Conservation (phyloP, 2,888 invertebrate genomes). For the Eupithecia centaureata region DNA sequence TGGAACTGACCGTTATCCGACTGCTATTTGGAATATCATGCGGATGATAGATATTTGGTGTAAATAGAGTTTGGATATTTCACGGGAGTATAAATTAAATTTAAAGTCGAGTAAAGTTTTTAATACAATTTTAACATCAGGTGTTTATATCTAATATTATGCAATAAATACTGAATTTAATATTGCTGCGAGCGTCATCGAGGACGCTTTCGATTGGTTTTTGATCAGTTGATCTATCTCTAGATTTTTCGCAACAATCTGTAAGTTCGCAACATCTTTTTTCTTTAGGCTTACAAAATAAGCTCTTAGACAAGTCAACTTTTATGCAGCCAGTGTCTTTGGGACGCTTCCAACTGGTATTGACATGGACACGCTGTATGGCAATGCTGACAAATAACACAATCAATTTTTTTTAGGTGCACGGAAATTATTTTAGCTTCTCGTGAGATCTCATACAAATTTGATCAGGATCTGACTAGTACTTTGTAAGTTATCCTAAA, state of each 20-base stretch:
- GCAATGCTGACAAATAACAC: too few species aligned
- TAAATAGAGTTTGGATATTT: neutral
- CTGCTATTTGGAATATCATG: neutral
- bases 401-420: too few species aligned
- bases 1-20: neutral
- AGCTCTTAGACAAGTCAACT: too few species aligned
- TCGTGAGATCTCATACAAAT: too few species aligned
- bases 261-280: too few species aligned
- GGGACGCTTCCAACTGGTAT: too few species aligned
- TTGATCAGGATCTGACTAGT: too few species aligned
- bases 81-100: neutral
- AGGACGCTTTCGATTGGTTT: neutral
- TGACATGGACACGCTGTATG: too few species aligned
- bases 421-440: too few species aligned
- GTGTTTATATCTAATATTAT: neutral
- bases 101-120: neutral
- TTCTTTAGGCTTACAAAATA: too few species aligned
- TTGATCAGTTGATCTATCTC: neutral
- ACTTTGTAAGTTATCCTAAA: too few species aligned
- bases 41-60: neutral
- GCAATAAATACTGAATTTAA: neutral
- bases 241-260: neutral
- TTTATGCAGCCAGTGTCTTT: too few species aligned
- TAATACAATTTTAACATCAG: neutral
- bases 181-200: neutral